Evolutionary conservation across 2,113 vertebrate genomes (phyloP), one percentile per base, ranked within the genome.

Genomic region (Albula glossodonta): DNA sequence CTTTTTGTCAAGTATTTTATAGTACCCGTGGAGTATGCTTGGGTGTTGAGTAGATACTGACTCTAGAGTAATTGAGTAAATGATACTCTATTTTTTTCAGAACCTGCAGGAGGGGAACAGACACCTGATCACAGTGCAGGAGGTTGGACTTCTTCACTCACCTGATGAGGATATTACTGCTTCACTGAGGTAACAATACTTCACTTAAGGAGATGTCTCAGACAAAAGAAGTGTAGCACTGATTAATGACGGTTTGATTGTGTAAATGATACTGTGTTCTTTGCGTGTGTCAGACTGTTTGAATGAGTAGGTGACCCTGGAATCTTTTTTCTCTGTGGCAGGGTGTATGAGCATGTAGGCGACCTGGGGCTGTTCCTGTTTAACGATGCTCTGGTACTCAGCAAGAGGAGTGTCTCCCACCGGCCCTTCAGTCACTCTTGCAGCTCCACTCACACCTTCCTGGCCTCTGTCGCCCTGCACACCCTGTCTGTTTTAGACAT

Each of bases 281-380:
- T 41, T 10, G n/a, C 74, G 83, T 84, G 66, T 74, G 48, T 84
- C 15, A 13, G 63, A 22, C 3, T 77, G 83, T 56, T 11, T 53
- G 53, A 9, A 56, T 82, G 12, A 9, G 15, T 78, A 66, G 48
- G 48, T 87, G 31, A 41, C 31, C 31, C 31, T 41, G 31, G 31
- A 41, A 41, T 41, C 31, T 41, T 41, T 41, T 41, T 41, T 41
- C 31, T 41, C 31, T 70, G 80, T 88, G 74, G 48, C 53, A 96
- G 97, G 85, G 84, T 91, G 31, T 96, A 92, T 0, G 92, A 96
- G 90, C 94, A 96, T 0, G 91, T 85, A 63, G 89, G 0, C 0
- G 94, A 97, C 1, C 89, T 97, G 57, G 94, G 94, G n/a, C 90
- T 97, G 84, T 97, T 97, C 89, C 95, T 97, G 87, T 97, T 97